A percentile compares a stretch with the other conserved stretches of the same genome.
phyloP scores from a whole-genome alignment of 2,113 vertebrate genomes.

The Heterotis niloticus region DNA sequence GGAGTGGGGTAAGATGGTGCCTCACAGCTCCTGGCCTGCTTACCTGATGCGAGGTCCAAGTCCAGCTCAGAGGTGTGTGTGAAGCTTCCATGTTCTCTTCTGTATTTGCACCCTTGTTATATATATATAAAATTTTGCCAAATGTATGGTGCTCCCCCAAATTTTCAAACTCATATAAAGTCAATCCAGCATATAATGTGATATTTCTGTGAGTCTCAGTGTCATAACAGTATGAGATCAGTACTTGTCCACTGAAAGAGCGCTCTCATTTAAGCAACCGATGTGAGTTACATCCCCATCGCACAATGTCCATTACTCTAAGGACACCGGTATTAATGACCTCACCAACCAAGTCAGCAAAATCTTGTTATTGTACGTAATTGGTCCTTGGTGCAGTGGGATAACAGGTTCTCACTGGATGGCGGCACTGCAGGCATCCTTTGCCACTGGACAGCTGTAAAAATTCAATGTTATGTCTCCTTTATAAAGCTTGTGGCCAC shows the following conservation, averaged over 20 bases:
- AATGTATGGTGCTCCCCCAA: no score
- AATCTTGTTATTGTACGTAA: conserved; percentile 63
- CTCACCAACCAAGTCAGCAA: conserved; percentile 60
- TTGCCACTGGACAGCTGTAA: conserved; percentile 14
- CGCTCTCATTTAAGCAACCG: not conserved
- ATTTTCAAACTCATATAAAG: no score
- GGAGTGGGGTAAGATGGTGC: no score
- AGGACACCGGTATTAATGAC: conserved; percentile 69
- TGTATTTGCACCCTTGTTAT: no score
- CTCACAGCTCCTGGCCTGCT: no score
- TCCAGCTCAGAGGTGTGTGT: no score
- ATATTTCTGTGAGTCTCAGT: not conserved
- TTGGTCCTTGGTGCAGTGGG: conserved; percentile 53
- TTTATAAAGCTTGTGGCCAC: not conserved
- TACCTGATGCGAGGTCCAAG: no score
- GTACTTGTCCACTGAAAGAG: not conserved
- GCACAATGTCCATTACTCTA: conserved; percentile 11
- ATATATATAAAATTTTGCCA: no score
- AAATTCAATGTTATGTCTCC: not conserved
- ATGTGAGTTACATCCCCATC: not conserved
- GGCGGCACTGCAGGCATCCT: conserved; percentile 7
- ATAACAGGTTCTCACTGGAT: conserved; percentile 2
- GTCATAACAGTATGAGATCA: conserved; percentile 1
- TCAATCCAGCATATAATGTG: no score
- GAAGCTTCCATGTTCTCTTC: no score